Evolutionary conservation across 2,888 invertebrate genomes (phyloP).

Genomic region (Galeruca laticollis): DNA sequence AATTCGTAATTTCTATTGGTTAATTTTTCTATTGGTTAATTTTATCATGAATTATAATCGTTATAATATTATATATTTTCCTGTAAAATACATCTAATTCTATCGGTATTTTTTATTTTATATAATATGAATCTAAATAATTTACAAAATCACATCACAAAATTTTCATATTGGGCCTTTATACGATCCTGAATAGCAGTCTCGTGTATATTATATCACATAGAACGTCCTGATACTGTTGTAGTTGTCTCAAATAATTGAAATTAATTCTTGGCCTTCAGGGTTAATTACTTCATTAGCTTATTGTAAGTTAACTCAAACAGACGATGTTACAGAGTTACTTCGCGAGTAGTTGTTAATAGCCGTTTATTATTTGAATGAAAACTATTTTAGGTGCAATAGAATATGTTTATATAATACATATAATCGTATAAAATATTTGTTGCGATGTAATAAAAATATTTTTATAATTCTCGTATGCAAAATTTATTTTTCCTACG

Average conservation of each 20-base stretch:
- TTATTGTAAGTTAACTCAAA: slow-evolving; percentile 3
- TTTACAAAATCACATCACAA: too few species aligned
- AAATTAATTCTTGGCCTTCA: slow-evolving; percentile 11
- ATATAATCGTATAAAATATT: background rate
- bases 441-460: background rate
- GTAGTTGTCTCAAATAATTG: slow-evolving; percentile 7
- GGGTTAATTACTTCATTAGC: slow-evolving; percentile 8
- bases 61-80: too few species aligned
- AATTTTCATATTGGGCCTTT: too few species aligned
- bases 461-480: too few species aligned
- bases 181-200: background rate
- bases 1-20: too few species aligned
- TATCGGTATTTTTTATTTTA: too few species aligned
- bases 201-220: background rate
- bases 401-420: background rate
- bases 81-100: too few species aligned
- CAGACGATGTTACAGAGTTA: background rate
- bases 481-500: too few species aligned
- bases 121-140: too few species aligned
- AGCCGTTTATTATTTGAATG: background rate
- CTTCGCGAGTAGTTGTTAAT: too few species aligned
- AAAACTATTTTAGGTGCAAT: background rate
- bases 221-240: background rate
- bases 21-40: too few species aligned
- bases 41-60: too few species aligned